Conservation (phyloP, 2,113 vertebrate genomes). For the Poecile atricapillus region DNA sequence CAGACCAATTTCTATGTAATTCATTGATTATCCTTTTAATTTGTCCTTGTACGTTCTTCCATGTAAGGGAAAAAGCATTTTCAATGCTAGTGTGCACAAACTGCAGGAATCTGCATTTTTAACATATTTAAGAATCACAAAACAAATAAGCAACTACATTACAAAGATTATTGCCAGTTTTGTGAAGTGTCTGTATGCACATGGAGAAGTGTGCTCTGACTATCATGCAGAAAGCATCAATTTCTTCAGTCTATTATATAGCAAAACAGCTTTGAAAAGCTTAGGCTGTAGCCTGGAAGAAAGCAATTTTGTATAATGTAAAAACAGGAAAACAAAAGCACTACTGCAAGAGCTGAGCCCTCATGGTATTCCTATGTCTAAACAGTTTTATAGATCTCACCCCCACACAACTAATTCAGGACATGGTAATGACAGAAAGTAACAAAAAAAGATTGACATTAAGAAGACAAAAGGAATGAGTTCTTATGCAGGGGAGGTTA, state of each 20-base stretch:
- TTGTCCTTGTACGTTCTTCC: not conserved
- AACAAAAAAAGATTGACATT: not conserved
- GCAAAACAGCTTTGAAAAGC: not conserved
- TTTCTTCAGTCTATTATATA: not conserved
- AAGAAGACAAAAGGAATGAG: not conserved
- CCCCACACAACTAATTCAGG: not conserved
- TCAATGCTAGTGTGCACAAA: not conserved
- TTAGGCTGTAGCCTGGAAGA: not conserved
- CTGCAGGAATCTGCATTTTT: not conserved
- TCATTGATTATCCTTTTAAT: not conserved
- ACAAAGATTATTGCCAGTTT: not conserved
- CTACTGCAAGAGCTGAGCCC: not conserved
- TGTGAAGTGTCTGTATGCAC: not conserved
- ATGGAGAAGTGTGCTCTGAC: not conserved
- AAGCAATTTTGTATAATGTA: not conserved
- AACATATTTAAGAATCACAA: not conserved
- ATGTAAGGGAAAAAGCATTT: not conserved
- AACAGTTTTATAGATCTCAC: not conserved
- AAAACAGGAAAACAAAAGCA: not conserved
- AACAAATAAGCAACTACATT: not conserved
- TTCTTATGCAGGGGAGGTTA: not conserved
- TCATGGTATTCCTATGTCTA: not conserved
- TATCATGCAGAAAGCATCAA: not conserved
- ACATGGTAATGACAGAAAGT: not conserved
- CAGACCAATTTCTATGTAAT: not conserved